Percentiles rank a stretch among this genome's conserved stretches.
Evolutionary conservation across 1,140 invertebrate genomes (phyloP).

Genomic region (Calliopsis andreniformis): DNA sequence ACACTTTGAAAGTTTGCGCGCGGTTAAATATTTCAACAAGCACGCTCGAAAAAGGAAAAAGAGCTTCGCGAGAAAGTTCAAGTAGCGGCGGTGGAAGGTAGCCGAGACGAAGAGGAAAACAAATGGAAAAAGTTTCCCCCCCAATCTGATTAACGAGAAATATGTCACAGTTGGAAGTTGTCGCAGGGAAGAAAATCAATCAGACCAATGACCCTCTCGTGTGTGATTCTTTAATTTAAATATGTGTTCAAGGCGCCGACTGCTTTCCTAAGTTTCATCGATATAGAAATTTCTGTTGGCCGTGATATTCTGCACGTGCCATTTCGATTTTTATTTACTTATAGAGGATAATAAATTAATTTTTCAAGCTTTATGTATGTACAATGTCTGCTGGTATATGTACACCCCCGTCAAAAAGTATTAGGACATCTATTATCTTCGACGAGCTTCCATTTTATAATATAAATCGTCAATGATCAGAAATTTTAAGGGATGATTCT

Average conservation of each 20-base stretch:
- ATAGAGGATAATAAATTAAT: too few species aligned
- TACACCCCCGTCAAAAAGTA: too few species aligned
- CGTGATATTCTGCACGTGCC: too few species aligned
- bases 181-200: constrained; percentile 55
- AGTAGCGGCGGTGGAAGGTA: constrained; percentile 49
- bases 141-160: constrained; percentile 63
- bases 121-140: constrained; percentile 63
- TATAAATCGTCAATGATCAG: too few species aligned
- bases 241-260: neutral
- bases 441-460: too few species aligned
- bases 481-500: too few species aligned
- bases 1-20: constrained; percentile 38
- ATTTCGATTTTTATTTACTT: too few species aligned
- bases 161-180: constrained; percentile 59
- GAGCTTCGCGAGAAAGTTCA: constrained; percentile 52
- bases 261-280: neutral
- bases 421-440: too few species aligned
- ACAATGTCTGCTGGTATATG: too few species aligned
- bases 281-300: too few species aligned
- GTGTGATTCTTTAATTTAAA: neutral
- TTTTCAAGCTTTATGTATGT: too few species aligned
- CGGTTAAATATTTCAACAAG: constrained; percentile 63
- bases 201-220: constrained; percentile 23
- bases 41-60: constrained; percentile 22
- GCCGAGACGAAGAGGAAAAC: constrained; percentile 41